Evolutionary conservation across 1,140 invertebrate genomes (phyloP).

Genomic region (Heliconius hermathena): DNA sequence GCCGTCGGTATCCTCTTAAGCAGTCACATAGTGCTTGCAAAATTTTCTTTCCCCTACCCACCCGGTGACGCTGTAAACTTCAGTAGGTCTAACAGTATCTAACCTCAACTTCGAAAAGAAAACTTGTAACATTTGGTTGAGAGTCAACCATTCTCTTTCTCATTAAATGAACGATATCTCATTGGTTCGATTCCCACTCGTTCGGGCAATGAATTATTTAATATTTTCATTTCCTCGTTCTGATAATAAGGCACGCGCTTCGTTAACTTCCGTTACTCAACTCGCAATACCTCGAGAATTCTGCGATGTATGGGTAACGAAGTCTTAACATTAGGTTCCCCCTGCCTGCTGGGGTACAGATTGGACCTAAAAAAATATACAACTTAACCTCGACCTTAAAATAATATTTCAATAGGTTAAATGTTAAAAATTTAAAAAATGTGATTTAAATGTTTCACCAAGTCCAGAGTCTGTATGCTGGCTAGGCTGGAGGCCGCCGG

Average conservation of each 20-base stretch:
- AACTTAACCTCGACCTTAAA: neutral
- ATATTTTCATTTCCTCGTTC: neutral
- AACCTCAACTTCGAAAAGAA: no score
- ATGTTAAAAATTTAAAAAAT: neutral
- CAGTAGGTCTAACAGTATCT: no score
- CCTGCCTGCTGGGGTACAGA: neutral
- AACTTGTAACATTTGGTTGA: no score
- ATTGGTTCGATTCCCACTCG: no score
- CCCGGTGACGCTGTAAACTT: no score
- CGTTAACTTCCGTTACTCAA: neutral
- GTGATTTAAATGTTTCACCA: neutral
- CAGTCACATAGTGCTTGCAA: no score
- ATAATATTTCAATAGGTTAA: conserved; percentile 1
- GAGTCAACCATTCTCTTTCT: no score
- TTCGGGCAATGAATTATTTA: no score
- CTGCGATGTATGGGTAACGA: neutral
- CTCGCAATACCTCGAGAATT: neutral
- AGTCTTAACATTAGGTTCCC: neutral
- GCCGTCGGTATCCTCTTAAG: no score
- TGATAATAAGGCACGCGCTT: neutral
- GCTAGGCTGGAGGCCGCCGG: neutral
- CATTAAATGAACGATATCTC: no score
- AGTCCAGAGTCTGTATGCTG: neutral
- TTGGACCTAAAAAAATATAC: neutral
- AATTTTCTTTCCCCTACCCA: no score